Conservation (phyloP, 2,113 vertebrate genomes). For the Trogon melanurus region DNA sequence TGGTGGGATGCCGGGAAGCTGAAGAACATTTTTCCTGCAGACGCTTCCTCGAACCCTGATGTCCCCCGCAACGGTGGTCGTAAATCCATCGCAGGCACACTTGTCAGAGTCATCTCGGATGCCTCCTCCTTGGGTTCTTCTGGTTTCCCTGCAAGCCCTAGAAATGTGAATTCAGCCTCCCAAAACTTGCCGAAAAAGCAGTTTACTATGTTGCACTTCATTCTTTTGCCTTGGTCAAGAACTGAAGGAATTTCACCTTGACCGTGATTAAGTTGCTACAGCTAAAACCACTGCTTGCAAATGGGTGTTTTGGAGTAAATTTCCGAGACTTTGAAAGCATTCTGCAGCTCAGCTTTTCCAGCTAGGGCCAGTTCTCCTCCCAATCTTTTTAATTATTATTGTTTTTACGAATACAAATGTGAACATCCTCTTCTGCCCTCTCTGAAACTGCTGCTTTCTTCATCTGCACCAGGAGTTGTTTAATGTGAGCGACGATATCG, state of each 20-base stretch:
- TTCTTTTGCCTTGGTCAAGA: neutral
- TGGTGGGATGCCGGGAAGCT: neutral
- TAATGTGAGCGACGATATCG: neutral
- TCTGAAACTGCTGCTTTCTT: neutral
- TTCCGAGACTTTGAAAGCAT: neutral
- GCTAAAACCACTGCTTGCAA: neutral
- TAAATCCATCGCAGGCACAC: neutral
- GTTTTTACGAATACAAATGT: neutral
- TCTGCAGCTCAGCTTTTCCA: neutral
- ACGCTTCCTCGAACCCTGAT: neutral
- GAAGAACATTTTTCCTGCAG: neutral
- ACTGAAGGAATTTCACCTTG: neutral
- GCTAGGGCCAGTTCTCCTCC: neutral
- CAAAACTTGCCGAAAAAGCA: neutral
- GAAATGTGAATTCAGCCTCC: neutral
- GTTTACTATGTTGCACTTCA: neutral
- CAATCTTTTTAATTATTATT: neutral
- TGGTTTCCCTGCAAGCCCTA: neutral
- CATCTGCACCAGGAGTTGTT: neutral
- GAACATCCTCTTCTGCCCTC: neutral
- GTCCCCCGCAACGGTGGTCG: accelerated
- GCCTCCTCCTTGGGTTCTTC: neutral
- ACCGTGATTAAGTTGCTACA: neutral
- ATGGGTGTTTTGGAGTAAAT: neutral
- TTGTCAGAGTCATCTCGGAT: neutral